Conservation (phyloP, 2,888 invertebrate genomes). For the Blera fallax region DNA sequence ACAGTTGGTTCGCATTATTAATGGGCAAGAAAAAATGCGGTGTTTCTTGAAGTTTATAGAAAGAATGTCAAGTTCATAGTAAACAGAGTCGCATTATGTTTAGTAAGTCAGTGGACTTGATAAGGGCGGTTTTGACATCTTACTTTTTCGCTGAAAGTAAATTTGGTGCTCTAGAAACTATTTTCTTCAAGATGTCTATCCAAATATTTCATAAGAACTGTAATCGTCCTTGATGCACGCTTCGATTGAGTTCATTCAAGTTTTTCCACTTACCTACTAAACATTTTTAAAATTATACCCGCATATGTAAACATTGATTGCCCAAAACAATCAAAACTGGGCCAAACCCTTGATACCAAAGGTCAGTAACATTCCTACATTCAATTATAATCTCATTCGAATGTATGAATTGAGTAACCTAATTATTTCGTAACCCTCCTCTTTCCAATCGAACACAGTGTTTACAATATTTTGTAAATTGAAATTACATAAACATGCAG, state of each 20-base stretch:
- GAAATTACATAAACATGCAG: slow-evolving; percentile 59
- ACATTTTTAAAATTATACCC: neutral
- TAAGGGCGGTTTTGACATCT: too few species aligned
- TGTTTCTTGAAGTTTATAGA: neutral
- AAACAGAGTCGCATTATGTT: neutral
- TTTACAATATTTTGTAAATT: slow-evolving; percentile 32
- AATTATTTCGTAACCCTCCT: slow-evolving; percentile 41
- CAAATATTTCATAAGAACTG: neutral
- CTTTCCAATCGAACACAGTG: slow-evolving; percentile 11
- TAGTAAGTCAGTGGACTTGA: too few species aligned
- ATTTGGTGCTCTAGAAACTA: too few species aligned
- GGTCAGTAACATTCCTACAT: slow-evolving; percentile 46
- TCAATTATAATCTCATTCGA: slow-evolving; percentile 11
- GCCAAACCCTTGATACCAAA: slow-evolving; percentile 38
- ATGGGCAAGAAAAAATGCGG: slow-evolving; percentile 3
- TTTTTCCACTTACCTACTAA: neutral
- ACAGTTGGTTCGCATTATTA: slow-evolving; percentile 12
- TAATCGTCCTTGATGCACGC: slow-evolving; percentile 12
- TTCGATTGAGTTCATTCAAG: neutral
- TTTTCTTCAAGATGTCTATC: too few species aligned
- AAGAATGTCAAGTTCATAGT: slow-evolving; percentile 42
- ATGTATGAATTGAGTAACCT: slow-evolving; percentile 7
- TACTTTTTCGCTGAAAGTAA: too few species aligned
- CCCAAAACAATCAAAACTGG: slow-evolving; percentile 1
- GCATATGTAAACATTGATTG: slow-evolving; percentile 12